Conservation (phyloP, 2,113 vertebrate genomes). For the Pedionomus torquatus region DNA sequence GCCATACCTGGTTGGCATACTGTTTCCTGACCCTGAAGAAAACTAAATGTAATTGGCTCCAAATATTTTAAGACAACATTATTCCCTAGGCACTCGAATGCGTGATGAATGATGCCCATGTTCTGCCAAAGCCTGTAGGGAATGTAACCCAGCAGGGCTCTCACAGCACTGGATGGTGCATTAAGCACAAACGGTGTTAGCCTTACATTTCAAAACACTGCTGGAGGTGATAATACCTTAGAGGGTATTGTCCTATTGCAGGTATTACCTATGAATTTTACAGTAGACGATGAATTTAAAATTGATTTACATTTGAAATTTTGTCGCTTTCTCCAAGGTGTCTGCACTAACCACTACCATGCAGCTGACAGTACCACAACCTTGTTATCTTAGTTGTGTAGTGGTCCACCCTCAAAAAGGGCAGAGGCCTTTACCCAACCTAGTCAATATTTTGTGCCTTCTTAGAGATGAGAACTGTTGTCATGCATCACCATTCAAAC, state of each 20-base stretch:
- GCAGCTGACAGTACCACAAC: background rate
- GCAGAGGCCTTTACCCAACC: background rate
- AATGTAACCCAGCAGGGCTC: background rate
- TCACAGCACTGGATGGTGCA: rapidly evolving
- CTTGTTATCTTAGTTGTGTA: background rate
- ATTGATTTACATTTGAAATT: background rate
- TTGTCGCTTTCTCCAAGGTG: background rate
- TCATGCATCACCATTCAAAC: background rate
- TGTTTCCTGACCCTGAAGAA: background rate
- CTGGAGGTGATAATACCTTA: background rate
- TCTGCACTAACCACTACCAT: background rate
- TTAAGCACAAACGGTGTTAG: background rate
- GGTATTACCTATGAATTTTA: background rate
- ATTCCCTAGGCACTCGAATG: background rate
- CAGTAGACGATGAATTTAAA: background rate
- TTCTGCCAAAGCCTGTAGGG: background rate
- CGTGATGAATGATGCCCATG: background rate
- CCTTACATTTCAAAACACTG: background rate
- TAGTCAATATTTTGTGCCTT: background rate
- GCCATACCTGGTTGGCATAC: background rate
- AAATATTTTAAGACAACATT: background rate
- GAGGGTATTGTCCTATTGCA: background rate
- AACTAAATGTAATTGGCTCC: background rate
- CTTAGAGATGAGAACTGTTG: background rate
- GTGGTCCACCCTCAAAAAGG: background rate